These are phyloP conservation scores for Sceloporus tristichus DNA, from an alignment of 2,113 vertebrate species.

Conservation along the genomic window DNA sequence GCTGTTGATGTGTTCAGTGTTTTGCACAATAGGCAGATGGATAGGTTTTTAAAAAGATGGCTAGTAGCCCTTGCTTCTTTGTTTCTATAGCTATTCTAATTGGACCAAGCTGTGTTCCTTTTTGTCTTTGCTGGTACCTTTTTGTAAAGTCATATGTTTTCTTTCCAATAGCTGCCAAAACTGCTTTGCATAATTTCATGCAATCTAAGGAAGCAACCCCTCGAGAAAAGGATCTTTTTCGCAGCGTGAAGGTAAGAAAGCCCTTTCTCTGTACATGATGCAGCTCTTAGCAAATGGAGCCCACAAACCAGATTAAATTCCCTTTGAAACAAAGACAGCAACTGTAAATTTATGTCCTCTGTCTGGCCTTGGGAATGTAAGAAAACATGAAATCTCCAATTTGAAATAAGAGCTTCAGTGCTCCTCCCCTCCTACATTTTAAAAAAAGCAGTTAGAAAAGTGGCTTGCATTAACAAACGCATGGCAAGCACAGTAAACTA, in stretches of 20 bases:
- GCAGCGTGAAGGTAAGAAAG: slow-evolving; percentile 90
- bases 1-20: background rate
- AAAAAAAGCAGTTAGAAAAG: no score
- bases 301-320: background rate
- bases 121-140: background rate
- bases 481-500: background rate
- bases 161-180: slow-evolving; percentile 88
- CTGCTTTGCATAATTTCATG: slow-evolving; percentile 93
- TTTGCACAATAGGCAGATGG: background rate
- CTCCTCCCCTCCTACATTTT: no score
- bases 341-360: rapidly evolving
- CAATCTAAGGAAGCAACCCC: slow-evolving; percentile 87
- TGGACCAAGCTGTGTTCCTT: background rate
- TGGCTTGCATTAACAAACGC: background rate
- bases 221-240: slow-evolving; percentile 94
- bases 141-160: background rate
- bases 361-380: background rate
- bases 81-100: no score
- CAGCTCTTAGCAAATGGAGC: background rate
- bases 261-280: background rate
- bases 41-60: background rate
- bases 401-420: background rate
- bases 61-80: no score
- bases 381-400: background rate
- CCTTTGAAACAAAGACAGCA: background rate